Conservation (phyloP, 2,888 invertebrate species). For the Villa cingulata region DNA sequence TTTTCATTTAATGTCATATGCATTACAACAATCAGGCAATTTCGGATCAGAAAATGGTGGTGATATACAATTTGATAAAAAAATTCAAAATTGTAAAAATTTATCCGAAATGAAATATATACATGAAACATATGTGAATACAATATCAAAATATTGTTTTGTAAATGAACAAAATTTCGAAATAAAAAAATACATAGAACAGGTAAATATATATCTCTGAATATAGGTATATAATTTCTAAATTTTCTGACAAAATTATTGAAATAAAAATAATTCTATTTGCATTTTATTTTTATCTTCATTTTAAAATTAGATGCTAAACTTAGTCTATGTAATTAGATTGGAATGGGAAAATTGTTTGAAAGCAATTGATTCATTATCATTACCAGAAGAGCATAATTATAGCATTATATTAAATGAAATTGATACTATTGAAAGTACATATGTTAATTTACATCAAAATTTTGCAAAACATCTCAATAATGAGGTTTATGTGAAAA, state of each 20-base stretch:
- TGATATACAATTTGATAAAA: slow-evolving; percentile 25
- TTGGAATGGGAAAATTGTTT: slow-evolving; percentile 29
- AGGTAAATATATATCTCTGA: slow-evolving; percentile 17
- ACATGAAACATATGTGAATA: slow-evolving; percentile 29
- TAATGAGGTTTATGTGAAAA: slow-evolving; percentile 24
- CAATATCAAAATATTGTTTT: slow-evolving; percentile 27
- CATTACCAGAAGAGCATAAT: not conserved
- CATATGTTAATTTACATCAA: slow-evolving; percentile 32
- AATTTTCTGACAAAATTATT: no score
- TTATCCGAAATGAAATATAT: slow-evolving; percentile 26
- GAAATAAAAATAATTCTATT: no score
- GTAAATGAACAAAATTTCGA: slow-evolving; percentile 15
- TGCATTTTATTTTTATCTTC: not conserved
- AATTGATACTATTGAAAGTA: slow-evolving; percentile 20
- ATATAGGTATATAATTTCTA: no score
- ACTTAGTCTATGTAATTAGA: slow-evolving; percentile 27
- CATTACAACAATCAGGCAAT: slow-evolving; percentile 34
- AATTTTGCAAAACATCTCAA: slow-evolving; percentile 27
- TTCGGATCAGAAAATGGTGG: no score
- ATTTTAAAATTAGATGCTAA: slow-evolving; percentile 23
- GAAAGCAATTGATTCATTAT: slow-evolving; percentile 18
- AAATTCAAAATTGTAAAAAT: slow-evolving; percentile 23
- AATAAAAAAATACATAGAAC: slow-evolving; percentile 23
- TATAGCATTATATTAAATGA: not conserved
- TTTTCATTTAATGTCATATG: slow-evolving; percentile 39